Evolutionary conservation across 2,113 vertebrate genomes (phyloP).

Genomic region (Cyprinodon brontotheroides): DNA sequence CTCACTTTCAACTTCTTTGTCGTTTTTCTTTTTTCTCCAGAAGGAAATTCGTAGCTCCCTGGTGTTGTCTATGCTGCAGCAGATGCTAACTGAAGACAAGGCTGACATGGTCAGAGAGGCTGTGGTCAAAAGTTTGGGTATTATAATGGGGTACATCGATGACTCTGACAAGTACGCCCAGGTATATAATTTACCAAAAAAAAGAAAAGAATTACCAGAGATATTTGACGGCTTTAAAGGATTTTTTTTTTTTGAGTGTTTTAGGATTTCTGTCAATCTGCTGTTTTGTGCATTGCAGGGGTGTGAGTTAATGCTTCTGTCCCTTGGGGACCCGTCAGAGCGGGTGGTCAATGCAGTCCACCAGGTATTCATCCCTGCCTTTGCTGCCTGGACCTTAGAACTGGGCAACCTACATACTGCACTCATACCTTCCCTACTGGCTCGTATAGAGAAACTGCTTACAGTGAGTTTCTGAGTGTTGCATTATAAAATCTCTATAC

Average conservation of each 20-base stretch:
- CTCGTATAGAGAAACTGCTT: constrained; percentile 94
- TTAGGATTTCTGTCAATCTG: neutral
- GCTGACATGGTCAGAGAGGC: constrained; percentile 98
- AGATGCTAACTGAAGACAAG: constrained; percentile 98
- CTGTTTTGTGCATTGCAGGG: constrained; percentile 83
- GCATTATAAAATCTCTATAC: no score
- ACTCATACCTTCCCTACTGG: constrained; percentile 93
- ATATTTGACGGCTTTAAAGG: no score
- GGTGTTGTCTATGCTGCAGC: constrained; percentile 97
- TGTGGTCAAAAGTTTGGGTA: constrained; percentile 96
- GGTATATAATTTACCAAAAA: constrained; percentile 70
- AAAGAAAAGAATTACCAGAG: no score
- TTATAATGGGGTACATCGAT: constrained; percentile 98
- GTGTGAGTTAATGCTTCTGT: constrained; percentile 94
- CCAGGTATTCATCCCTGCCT: constrained; percentile 98
- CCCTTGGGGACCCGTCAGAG: constrained; percentile 94
- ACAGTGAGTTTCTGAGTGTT: constrained; percentile 74
- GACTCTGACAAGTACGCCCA: constrained; percentile 97
- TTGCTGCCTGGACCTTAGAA: constrained; percentile 96
- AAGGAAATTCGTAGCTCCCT: constrained; percentile 98
- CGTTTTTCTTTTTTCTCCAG: constrained; percentile 74
- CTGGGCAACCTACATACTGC: constrained; percentile 89
- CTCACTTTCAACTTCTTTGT: neutral
- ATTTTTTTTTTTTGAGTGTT: neutral
- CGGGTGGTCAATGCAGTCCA: constrained; percentile 94